phyloP scores from a whole-genome alignment of 2,113 vertebrate species.

The Muntiacus muntjak region DNA sequence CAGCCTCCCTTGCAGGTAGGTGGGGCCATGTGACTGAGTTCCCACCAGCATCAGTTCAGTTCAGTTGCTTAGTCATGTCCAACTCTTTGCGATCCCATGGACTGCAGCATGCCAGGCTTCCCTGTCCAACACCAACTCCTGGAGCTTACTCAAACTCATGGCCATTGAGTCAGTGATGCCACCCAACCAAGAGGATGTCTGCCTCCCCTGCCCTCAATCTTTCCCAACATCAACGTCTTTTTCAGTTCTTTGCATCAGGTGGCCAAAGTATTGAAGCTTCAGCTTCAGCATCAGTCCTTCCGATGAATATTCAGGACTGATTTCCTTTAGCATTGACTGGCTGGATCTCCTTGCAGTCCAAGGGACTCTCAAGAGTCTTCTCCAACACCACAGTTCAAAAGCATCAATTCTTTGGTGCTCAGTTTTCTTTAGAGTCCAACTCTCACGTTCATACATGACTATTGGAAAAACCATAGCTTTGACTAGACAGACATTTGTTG shows the following conservation, averaged over 20 bases:
- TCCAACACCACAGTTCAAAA: neutral
- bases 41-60: neutral
- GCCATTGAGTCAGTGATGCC: neutral
- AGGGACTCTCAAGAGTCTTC: neutral
- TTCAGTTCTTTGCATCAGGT: neutral
- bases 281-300: neutral
- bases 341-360: neutral
- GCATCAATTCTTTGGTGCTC: neutral
- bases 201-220: neutral
- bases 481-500: neutral
- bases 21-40: neutral
- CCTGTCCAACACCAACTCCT: neutral
- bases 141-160: neutral
- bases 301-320: neutral
- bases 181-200: neutral
- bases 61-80: neutral
- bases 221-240: neutral
- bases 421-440: neutral
- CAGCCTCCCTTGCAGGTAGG: neutral
- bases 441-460: neutral
- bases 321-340: neutral
- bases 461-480: neutral
- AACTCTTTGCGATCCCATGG: neutral
- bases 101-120: neutral
- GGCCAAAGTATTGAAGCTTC: neutral